These are phyloP conservation scores for Elymnias hypermnestra DNA, from an alignment of 1,140 invertebrate species.

Conservation along the genomic window DNA sequence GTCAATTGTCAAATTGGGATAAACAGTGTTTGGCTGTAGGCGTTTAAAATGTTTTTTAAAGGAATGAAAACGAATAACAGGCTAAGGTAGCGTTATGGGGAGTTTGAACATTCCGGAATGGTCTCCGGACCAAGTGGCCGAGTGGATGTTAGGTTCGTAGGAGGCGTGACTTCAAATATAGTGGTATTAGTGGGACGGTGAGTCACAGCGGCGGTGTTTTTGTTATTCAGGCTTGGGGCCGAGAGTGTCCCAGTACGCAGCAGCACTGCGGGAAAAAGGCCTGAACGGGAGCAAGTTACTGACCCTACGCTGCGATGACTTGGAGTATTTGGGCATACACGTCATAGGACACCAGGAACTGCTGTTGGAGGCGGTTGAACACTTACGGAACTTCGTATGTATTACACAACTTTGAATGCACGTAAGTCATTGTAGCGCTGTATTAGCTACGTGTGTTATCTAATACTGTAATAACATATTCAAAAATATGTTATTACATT, in stretches of 20 bases:
- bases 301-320: conserved; percentile 88
- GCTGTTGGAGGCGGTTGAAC: conserved; percentile 92
- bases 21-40: conserved; percentile 20
- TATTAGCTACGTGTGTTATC: no score
- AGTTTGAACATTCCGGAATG: conserved; percentile 94
- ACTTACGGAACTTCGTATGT: conserved; percentile 90
- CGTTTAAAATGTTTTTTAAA: conserved; percentile 19
- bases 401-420: conserved; percentile 17
- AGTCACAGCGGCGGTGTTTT: conserved; percentile 33
- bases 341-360: conserved; percentile 95
- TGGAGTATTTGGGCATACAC: conserved; percentile 89
- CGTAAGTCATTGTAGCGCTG: no score
- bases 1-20: conserved; percentile 9
- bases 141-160: conserved; percentile 93
- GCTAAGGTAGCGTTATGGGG: conserved; percentile 69
- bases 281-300: conserved; percentile 90
- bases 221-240: conserved; percentile 85
- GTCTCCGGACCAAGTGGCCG: conserved; percentile 94
- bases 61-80: conserved; percentile 5
- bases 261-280: conserved; percentile 87
- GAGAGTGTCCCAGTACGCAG: conserved; percentile 87
- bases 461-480: no score
- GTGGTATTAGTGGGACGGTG: conserved; percentile 27
- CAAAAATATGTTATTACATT: no score
- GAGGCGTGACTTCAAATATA: conserved; percentile 15